Conservation (phyloP, 2,797 vertebrate species). For the Chrysocyon brachyurus region DNA sequence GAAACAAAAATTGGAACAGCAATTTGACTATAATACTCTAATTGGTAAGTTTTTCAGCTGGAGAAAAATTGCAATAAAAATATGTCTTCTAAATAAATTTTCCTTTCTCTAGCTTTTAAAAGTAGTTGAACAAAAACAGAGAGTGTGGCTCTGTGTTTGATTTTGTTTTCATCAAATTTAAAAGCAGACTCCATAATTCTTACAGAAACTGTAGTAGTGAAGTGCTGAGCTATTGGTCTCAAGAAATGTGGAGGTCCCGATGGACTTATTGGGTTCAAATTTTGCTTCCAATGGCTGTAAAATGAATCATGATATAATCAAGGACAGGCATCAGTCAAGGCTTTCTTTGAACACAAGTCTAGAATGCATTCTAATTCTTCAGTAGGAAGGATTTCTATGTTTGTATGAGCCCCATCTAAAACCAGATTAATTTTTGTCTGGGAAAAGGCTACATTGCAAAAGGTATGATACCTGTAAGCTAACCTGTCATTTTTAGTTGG, state of each 20-base stretch:
- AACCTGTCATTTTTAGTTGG: not conserved
- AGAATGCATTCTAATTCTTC: not conserved
- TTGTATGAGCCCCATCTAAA: not conserved
- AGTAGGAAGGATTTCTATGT: not conserved
- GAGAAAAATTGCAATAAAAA: not conserved
- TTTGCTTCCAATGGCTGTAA: not conserved
- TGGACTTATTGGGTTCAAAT: not conserved
- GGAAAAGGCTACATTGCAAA: not conserved
- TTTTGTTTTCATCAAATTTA: slow-evolving; percentile 29
- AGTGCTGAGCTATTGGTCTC: not conserved
- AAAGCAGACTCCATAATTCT: not conserved
- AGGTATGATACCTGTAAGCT: not conserved
- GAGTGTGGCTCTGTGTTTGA: not conserved
- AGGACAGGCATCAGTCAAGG: not conserved
- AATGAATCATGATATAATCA: not conserved
- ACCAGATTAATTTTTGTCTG: not conserved
- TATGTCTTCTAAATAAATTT: not conserved
- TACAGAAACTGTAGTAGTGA: not conserved
- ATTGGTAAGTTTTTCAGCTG: not conserved
- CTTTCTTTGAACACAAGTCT: not conserved
- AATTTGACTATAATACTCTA: slow-evolving; percentile 51
- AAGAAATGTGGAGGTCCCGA: not conserved
- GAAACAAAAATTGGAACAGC: slow-evolving; percentile 14
- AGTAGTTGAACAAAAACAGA: not conserved
- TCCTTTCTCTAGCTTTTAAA: slow-evolving; percentile 19